Base-by-base conservation (phyloP, 2,888 invertebrate species). In the Drosophila mimica region DNA sequence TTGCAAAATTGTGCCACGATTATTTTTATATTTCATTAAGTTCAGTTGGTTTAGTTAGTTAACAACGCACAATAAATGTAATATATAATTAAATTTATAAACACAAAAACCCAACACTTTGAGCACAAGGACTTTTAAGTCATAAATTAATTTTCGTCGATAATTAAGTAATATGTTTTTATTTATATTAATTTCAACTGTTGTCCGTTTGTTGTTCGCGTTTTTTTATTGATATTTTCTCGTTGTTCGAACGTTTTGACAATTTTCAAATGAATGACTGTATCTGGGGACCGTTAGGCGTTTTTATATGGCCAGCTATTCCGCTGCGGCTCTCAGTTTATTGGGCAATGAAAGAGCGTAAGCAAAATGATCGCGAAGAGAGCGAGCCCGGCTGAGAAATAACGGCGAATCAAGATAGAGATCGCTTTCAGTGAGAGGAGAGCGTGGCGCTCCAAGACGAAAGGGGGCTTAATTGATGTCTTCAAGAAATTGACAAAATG, bases 21-120 rank as follows among this genome's bases (percentile, higher is more conserved):
- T 93, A 79, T 91, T 93, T 91, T 86, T 92, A 82, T 93, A 93
- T 93, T 92, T 93, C 93, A 93, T 93, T 92, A 93, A 93, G 33
- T 68, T 57, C 33, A 90, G 85, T 82, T 36, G 25, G 63, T 74
- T 78, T 15, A 51, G 31, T 60, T 51, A 36, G 48, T 25, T 63
- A 31, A 40, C 38, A 48, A 43, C 31, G 20, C 48, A 59, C 69
- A 58, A 61, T 4, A 20, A 25, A 15, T 25, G 33, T 6, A 2
- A 15, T 8, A 30, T 30, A 54, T 30, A 17, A 30, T 28, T 4
- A 25, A 5, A 6, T 25, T 20, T 36, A 11, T 28, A 13, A 30
- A 5, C 31, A 31, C n/a, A 13, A 28, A 40, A 65, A 40, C 20
- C 1, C 8, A 17, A 25, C 57, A 53, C 36, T 54, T 36, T 15